phyloP scores from a whole-genome alignment of 2,113 vertebrate genomes.

The Menura novaehollandiae region DNA sequence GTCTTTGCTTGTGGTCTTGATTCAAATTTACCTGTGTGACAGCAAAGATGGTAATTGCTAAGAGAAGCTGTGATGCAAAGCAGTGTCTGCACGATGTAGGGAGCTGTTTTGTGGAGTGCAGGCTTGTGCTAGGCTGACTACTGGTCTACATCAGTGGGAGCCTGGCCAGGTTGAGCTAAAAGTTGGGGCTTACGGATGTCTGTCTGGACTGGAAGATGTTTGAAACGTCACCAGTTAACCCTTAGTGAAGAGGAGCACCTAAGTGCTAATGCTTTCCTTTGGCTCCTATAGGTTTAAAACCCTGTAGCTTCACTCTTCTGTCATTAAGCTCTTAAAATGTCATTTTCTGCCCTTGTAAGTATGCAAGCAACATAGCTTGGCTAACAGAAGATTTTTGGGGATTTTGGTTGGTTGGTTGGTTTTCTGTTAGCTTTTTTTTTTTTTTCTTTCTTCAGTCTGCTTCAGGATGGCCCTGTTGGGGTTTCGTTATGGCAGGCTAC shows the following conservation, averaged over 20 bases:
- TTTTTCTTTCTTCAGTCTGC: background rate
- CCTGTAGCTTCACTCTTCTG: background rate
- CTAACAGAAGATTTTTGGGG: background rate
- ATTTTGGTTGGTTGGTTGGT: background rate
- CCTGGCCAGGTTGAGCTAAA: background rate
- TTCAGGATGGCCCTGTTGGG: background rate
- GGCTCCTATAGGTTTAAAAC: background rate
- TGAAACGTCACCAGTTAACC: background rate
- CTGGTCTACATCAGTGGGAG: fast-evolving
- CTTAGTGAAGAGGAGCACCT: background rate
- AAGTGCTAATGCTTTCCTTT: background rate
- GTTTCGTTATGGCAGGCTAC: background rate
- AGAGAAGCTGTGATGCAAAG: background rate
- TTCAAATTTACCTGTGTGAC: background rate
- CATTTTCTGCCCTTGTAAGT: background rate
- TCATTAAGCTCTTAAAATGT: background rate
- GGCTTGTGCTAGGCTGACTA: background rate
- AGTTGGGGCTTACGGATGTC: background rate
- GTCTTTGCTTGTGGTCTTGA: background rate
- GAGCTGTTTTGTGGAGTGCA: fast-evolving
- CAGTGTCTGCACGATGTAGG: background rate
- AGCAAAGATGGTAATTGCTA: background rate
- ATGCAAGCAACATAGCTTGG: background rate
- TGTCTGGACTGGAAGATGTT: background rate
- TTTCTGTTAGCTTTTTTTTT: no score